Conservation (phyloP, 2,888 invertebrate genomes). For the Drosophila kokeensis region DNA sequence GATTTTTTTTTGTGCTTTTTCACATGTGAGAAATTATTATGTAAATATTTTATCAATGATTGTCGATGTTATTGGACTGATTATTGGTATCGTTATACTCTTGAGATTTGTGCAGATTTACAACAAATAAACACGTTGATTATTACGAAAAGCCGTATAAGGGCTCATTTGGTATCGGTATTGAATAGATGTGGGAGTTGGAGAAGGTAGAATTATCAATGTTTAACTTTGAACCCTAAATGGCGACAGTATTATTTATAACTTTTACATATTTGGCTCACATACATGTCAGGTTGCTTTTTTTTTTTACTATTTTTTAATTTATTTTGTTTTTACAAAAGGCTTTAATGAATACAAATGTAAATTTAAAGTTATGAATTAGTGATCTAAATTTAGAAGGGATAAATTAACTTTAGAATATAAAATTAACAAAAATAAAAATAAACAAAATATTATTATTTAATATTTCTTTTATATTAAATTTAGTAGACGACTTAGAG, state of each 20-base stretch:
- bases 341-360: neutral
- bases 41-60: conserved; percentile 59
- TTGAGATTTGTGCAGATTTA: conserved; percentile 2
- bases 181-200: neutral
- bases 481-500: neutral
- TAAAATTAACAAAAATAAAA: neutral
- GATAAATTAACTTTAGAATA: neutral
- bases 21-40: conserved; percentile 58
- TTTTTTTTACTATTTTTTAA: neutral
- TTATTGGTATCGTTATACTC: conserved; percentile 32
- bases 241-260: neutral
- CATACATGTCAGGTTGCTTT: neutral
- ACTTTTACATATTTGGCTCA: neutral
- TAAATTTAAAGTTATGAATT: neutral
- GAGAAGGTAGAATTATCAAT: neutral
- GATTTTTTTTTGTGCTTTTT: neutral
- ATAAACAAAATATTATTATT: neutral
- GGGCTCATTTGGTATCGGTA: neutral
- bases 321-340: neutral
- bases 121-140: conserved; percentile 1
- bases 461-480: no score
- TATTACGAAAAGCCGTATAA: neutral
- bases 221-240: neutral
- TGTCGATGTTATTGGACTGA: conserved; percentile 26
- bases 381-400: neutral